phyloP scores from a whole-genome alignment of 2,797 vertebrate species.

The Coregonus suidteri region DNA sequence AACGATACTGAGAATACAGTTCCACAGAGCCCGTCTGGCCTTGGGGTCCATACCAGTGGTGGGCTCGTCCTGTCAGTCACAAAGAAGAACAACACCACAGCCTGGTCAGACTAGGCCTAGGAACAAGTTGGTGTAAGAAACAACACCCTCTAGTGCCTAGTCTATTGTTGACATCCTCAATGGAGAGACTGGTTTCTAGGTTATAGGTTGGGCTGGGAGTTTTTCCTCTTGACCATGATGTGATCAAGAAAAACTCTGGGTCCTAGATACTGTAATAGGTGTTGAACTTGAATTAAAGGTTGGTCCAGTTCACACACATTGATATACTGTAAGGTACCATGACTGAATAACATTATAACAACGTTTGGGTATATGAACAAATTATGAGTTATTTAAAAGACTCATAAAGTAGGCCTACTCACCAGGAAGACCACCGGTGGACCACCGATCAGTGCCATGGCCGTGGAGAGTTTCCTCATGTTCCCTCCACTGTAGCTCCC shows the following conservation, averaged over 20 bases:
- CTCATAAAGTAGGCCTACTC: conserved; percentile 51
- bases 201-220: neutral
- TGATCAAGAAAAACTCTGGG: neutral
- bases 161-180: neutral
- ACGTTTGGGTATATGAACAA: neutral
- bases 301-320: neutral
- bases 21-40: conserved; percentile 93
- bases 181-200: neutral
- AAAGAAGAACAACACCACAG: conserved; percentile 24
- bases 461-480: conserved; percentile 95
- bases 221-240: neutral
- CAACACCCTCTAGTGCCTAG: neutral
- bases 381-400: too few relatives aligned
- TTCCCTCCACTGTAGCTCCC: conserved; percentile 97
- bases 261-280: neutral
- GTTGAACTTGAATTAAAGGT: neutral
- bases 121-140: conserved; percentile 6
- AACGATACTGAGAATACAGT: conserved; percentile 91
- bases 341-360: neutral
- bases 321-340: neutral
- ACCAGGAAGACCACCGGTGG: conserved; percentile 98
- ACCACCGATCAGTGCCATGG: conserved; percentile 94
- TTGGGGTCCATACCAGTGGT: conserved; percentile 99
- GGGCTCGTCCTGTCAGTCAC: conserved; percentile 86
- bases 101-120: conserved; percentile 17